A percentile compares a stretch with the other conserved stretches of the same genome.
Evolutionary conservation across 1,140 invertebrate genomes (phyloP).

Genomic region (Dendrolimus punctatus): DNA sequence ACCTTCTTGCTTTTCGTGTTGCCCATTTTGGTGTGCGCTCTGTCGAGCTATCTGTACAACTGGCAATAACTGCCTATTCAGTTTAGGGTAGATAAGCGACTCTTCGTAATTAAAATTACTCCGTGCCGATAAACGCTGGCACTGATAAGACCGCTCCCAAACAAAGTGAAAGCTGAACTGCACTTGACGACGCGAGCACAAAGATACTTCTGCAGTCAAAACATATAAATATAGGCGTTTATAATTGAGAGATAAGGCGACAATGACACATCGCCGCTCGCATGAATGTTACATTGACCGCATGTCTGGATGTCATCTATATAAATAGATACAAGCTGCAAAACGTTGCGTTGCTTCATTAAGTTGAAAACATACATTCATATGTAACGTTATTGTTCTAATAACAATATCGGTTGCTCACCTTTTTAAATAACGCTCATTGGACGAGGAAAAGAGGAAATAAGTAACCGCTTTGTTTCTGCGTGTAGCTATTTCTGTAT

Average conservation of each 20-base stretch:
- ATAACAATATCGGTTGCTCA: no score
- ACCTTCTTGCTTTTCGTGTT: slow-evolving; percentile 58
- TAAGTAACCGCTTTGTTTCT: no score
- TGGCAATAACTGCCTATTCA: slow-evolving; percentile 20
- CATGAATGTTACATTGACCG: slow-evolving; percentile 38
- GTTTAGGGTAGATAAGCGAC: slow-evolving; percentile 28
- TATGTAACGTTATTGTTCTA: no score
- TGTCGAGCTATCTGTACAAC: slow-evolving; percentile 25
- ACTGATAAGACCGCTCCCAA: slow-evolving; percentile 35
- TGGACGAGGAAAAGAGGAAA: no score
- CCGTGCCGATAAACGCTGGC: slow-evolving; percentile 8
- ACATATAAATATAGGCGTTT: slow-evolving; percentile 38
- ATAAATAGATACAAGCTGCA: slow-evolving; percentile 1
- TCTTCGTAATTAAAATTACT: slow-evolving; percentile 33
- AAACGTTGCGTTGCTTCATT: no score
- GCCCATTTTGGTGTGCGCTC: slow-evolving; percentile 41
- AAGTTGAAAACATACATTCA: no score
- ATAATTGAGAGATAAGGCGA: slow-evolving; percentile 43
- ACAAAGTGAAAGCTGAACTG: slow-evolving; percentile 43
- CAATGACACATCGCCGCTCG: slow-evolving; percentile 49
- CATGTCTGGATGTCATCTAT: slow-evolving; percentile 17
- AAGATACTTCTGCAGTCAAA: slow-evolving; percentile 21
- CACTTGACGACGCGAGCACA: slow-evolving; percentile 35
- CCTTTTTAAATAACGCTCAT: no score
- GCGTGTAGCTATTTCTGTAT: no score